These are phyloP conservation scores for Lamproptera curius DNA, from an alignment of 2,888 invertebrate genomes.

Conservation along the genomic window DNA sequence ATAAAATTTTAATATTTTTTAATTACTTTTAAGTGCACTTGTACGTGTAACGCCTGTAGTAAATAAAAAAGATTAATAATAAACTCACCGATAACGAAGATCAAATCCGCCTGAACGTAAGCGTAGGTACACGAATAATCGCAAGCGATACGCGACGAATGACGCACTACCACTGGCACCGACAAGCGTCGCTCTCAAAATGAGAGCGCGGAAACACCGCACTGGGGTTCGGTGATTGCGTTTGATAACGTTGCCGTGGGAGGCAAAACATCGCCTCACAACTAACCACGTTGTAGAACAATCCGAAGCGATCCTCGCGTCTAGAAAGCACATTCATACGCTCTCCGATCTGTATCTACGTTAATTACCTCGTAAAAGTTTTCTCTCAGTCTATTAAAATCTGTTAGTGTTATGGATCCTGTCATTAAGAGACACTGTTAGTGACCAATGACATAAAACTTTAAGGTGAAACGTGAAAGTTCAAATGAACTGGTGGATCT, in stretches of 20 bases:
- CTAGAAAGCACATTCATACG: slow-evolving; percentile 17
- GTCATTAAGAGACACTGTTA: too few relatives aligned
- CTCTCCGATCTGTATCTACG: slow-evolving; percentile 24
- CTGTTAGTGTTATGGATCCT: not conserved
- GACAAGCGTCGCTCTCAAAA: slow-evolving; percentile 12
- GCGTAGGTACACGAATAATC: too few relatives aligned
- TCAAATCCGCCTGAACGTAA: not conserved
- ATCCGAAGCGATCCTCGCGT: slow-evolving; percentile 22
- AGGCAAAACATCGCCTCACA: slow-evolving; percentile 27
- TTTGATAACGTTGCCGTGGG: slow-evolving; percentile 37
- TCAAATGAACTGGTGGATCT: too few relatives aligned
- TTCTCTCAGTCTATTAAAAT: slow-evolving; percentile 11
- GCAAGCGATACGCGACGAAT: not conserved
- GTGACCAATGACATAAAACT: too few relatives aligned
- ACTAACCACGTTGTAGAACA: slow-evolving; percentile 26
- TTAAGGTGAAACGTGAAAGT: too few relatives aligned
- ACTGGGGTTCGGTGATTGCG: slow-evolving; percentile 20
- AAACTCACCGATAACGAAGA: slow-evolving; percentile 1
- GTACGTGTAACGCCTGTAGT: too few relatives aligned
- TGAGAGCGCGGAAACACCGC: slow-evolving; percentile 23
- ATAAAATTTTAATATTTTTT: too few relatives aligned
- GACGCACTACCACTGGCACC: slow-evolving; percentile 12
- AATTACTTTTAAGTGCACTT: too few relatives aligned
- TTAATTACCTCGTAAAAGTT: slow-evolving; percentile 14
- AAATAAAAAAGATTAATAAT: too few relatives aligned